phyloP scores from a whole-genome alignment of 1,140 invertebrate species.

The Nilaparvata lugens region DNA sequence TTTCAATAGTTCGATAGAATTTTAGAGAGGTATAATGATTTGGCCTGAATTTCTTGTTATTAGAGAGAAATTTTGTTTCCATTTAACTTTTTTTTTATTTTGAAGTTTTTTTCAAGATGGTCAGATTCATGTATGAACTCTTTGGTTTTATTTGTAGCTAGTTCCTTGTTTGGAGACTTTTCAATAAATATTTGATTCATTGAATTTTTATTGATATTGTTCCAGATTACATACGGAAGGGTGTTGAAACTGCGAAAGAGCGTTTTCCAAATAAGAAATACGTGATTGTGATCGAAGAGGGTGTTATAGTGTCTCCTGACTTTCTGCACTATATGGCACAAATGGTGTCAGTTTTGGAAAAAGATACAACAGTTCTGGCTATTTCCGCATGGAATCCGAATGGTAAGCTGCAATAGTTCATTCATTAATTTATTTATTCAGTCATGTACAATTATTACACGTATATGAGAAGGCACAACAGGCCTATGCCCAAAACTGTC shows the following conservation, averaged over 20 bases:
- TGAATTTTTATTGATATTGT: background rate
- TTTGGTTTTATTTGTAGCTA: background rate
- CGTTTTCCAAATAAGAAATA: conserved; percentile 31
- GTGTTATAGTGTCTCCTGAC: conserved; percentile 39
- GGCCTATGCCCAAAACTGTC: too few species aligned
- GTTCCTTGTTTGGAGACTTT: background rate
- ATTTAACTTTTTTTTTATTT: background rate
- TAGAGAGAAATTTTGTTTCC: too few species aligned
- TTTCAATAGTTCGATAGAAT: too few species aligned
- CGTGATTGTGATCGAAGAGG: conserved; percentile 41
- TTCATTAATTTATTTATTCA: too few species aligned
- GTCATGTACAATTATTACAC: too few species aligned
- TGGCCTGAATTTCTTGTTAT: too few species aligned
- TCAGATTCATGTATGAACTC: background rate
- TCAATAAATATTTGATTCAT: background rate
- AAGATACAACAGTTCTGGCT: conserved; percentile 35
- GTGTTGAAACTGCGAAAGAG: conserved; percentile 10
- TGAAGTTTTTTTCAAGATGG: background rate
- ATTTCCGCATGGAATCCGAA: conserved; percentile 43
- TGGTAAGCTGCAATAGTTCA: conserved; percentile 34
- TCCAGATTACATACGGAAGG: conserved; percentile 9
- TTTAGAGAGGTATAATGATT: too few species aligned
- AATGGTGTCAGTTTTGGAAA: conserved; percentile 32
- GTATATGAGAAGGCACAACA: too few species aligned
- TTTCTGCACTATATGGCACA: conserved; percentile 41